These are phyloP conservation scores for Macropodus opercularis DNA, from an alignment of 2,797 vertebrate genomes.

Conservation along the genomic window DNA sequence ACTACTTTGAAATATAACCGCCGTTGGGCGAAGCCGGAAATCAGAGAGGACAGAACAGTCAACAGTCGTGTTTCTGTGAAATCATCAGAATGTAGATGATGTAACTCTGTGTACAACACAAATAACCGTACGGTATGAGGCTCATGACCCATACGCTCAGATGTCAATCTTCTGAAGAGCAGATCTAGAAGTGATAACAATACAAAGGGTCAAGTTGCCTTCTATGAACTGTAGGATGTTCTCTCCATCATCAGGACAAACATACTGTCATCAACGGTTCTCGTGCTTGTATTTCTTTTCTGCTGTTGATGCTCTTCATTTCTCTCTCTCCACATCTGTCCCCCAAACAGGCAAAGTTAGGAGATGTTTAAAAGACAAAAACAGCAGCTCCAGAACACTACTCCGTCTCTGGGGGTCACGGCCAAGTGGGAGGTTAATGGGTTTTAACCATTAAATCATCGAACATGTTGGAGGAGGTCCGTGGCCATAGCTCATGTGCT, in stretches of 20 bases:
- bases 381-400: too few species aligned
- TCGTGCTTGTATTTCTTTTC: too few species aligned
- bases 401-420: too few species aligned
- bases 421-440: too few species aligned
- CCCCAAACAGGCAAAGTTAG: background rate
- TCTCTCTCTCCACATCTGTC: background rate
- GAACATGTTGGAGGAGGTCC: too few species aligned
- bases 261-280: too few species aligned
- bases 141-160: background rate
- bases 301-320: too few species aligned
- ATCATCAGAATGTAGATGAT: conserved; percentile 22
- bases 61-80: conserved; percentile 18
- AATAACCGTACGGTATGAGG: background rate
- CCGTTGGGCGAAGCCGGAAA: conserved; percentile 31
- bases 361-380: background rate
- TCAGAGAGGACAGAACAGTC: conserved; percentile 31
- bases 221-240: too few species aligned
- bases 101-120: conserved; percentile 2
- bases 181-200: background rate
- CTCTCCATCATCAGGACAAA: too few species aligned
- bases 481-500: too few species aligned
- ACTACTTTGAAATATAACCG: conserved; percentile 32
- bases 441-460: too few species aligned
- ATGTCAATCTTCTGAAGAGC: background rate
- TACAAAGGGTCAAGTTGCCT: too few species aligned